These are phyloP conservation scores for Trichacis sp. DNA, from an alignment of 2,888 invertebrate species.

Conservation along the genomic window DNA sequence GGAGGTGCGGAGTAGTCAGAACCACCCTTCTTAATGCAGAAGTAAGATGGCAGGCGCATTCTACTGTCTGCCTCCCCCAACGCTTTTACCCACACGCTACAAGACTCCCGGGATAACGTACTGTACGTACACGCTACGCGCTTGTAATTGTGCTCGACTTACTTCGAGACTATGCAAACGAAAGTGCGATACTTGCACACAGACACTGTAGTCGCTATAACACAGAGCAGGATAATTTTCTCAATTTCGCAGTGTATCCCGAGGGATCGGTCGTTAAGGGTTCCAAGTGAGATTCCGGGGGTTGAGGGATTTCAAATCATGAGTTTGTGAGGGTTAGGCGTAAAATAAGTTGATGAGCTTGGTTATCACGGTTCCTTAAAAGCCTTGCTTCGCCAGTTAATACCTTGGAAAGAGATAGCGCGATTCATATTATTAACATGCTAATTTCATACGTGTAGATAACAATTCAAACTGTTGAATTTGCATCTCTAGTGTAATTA, in stretches of 20 bases:
- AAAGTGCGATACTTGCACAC: slow-evolving; percentile 50
- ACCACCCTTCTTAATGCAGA: slow-evolving; percentile 66
- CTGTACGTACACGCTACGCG: slow-evolving; percentile 7
- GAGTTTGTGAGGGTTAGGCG: slow-evolving; percentile 56
- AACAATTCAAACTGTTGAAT: too few species aligned
- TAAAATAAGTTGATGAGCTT: slow-evolving; percentile 69
- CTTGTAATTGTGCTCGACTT: slow-evolving; percentile 36
- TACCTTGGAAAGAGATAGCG: background rate
- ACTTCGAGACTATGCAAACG: slow-evolving; percentile 42
- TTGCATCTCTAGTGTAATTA: too few species aligned
- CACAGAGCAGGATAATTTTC: slow-evolving; percentile 66
- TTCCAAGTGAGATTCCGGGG: slow-evolving; percentile 66
- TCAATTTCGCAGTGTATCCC: slow-evolving; percentile 68
- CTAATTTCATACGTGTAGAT: background rate
- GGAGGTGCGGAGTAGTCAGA: slow-evolving; percentile 44
- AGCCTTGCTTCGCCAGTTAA: slow-evolving; percentile 46
- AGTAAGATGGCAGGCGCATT: slow-evolving; percentile 65
- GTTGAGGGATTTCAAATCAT: slow-evolving; percentile 50
- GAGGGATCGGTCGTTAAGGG: slow-evolving; percentile 68
- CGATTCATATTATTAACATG: background rate
- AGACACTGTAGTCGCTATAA: slow-evolving; percentile 60
- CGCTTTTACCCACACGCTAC: slow-evolving; percentile 37
- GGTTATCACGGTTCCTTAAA: slow-evolving; percentile 67
- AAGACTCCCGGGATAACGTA: slow-evolving; percentile 22
- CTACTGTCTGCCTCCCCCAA: slow-evolving; percentile 37